Evolutionary conservation across 2,797 vertebrate species (phyloP).

Genomic region (Kryptopterus vitreolus): DNA sequence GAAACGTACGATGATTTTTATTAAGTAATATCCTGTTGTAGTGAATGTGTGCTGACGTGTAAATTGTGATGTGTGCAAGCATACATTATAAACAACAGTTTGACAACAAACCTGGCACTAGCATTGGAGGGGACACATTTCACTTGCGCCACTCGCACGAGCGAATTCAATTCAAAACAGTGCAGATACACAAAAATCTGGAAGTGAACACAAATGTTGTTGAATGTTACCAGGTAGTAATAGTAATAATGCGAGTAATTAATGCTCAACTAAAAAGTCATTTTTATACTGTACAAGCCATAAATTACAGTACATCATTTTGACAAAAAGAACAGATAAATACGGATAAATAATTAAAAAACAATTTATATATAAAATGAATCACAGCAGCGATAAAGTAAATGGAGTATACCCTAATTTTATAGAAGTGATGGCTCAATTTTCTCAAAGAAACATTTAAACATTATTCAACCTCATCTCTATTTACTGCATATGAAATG

Average conservation of each 20-base stretch:
- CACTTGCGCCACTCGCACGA: neutral
- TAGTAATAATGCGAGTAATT: constrained; percentile 1
- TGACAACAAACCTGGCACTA: neutral
- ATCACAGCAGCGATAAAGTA: neutral
- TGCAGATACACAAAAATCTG: neutral
- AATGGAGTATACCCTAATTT: neutral
- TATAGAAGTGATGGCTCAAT: neutral
- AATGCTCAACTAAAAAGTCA: constrained; percentile 8
- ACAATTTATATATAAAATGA: neutral
- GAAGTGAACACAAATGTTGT: constrained; percentile 12
- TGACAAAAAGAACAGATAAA: constrained; percentile 8
- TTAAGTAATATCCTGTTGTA: constrained; percentile 44
- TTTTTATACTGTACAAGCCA: constrained; percentile 19
- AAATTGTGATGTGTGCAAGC: constrained; percentile 10
- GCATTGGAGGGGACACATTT: neutral
- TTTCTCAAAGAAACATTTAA: neutral
- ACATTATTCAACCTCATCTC: neutral
- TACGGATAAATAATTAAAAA: neutral
- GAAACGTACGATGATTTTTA: constrained; percentile 70
- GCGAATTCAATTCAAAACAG: neutral
- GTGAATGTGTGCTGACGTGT: constrained; percentile 21
- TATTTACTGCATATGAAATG: neutral
- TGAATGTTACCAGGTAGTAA: constrained; percentile 36
- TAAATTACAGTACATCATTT: constrained; percentile 21
- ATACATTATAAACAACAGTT: constrained; percentile 25